Conservation (phyloP, 2,113 vertebrate genomes). For the Raja brachyura region DNA sequence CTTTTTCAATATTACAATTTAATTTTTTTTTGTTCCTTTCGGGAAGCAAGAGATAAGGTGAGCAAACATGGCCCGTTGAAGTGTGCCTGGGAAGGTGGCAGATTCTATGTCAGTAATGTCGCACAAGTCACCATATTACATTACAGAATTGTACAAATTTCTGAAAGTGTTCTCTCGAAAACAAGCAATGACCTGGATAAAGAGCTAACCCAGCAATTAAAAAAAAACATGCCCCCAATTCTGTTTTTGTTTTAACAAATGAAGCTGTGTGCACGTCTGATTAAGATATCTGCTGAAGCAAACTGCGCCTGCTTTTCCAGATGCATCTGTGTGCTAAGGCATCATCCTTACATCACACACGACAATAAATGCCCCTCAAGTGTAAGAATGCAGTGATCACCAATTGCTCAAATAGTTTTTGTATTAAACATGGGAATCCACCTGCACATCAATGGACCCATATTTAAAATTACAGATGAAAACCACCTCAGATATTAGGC, state of each 20-base stretch:
- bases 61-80: slow-evolving; percentile 28
- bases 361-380: not conserved
- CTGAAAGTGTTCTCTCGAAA: not conserved
- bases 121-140: slow-evolving; percentile 32
- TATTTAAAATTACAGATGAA: not conserved
- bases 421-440: not conserved
- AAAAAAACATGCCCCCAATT: not conserved
- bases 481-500: not conserved
- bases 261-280: not conserved
- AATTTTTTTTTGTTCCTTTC: not conserved
- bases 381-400: not conserved
- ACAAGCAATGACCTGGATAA: not conserved
- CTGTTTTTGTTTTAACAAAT: not conserved
- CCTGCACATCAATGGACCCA: not conserved
- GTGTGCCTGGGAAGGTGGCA: slow-evolving; percentile 21
- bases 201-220: not conserved
- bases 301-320: not conserved
- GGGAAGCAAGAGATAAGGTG: slow-evolving; percentile 32
- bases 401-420: not conserved
- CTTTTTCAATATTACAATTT: slow-evolving; percentile 33
- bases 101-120: slow-evolving; percentile 20
- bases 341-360: not conserved
- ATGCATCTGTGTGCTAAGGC: not conserved
- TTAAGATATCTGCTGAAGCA: not conserved
- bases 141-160: slow-evolving; percentile 1